Evolutionary conservation across 1,140 invertebrate genomes (phyloP).

Genomic region (Papilio polyxenes): DNA sequence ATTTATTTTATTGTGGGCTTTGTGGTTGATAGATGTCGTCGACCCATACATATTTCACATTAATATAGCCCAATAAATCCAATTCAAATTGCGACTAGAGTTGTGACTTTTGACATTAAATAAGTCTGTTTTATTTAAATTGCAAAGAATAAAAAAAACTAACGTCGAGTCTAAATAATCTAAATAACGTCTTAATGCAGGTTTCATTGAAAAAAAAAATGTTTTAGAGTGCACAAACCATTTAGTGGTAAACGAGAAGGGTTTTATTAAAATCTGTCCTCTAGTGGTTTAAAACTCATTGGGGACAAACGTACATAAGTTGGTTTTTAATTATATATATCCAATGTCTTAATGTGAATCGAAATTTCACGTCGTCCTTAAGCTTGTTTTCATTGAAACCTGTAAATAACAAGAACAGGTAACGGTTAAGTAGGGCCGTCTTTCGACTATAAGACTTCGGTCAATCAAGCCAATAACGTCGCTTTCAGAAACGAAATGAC

Average conservation of each 20-base stretch:
- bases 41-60: conserved; percentile 4
- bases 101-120: not conserved
- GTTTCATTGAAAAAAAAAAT: not conserved
- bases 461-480: conserved; percentile 32
- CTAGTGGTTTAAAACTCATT: not conserved
- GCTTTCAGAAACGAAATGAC: conserved; percentile 38
- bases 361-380: conserved; percentile 5
- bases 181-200: no score
- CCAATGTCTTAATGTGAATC: not conserved
- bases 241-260: not conserved
- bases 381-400: conserved; percentile 37
- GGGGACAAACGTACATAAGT: not conserved
- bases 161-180: not conserved
- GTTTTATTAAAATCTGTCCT: not conserved
- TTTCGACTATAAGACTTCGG: conserved; percentile 6
- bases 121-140: not conserved
- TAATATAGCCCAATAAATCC: not conserved
- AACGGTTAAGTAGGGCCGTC: conserved; percentile 18
- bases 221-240: not conserved
- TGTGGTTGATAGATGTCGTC: conserved; percentile 20
- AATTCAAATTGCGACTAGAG: not conserved
- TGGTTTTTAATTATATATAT: not conserved
- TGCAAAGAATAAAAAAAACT: not conserved
- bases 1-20: conserved; percentile 28
- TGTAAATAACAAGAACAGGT: conserved; percentile 37